Percentiles rank a stretch among this genome's conserved stretches.
Evolutionary conservation across 2,113 vertebrate species (phyloP).

Genomic region (Ceuthmochares aereus): DNA sequence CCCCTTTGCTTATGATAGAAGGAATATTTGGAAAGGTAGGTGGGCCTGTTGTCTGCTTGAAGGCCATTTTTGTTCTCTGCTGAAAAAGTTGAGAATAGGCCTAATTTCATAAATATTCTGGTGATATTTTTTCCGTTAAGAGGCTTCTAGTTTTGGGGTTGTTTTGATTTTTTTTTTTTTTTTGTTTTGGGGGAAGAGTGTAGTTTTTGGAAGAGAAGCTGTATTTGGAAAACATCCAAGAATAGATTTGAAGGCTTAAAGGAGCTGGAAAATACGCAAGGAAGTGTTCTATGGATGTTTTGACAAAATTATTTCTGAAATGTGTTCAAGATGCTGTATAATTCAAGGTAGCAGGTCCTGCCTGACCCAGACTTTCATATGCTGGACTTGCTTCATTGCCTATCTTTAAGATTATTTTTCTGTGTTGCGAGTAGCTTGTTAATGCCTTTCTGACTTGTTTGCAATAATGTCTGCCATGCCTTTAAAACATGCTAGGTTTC

Average conservation of each 20-base stretch:
- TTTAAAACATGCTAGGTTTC: background rate
- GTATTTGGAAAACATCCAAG: background rate
- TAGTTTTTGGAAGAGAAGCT: background rate
- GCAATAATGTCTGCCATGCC: background rate
- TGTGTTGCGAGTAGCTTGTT: background rate
- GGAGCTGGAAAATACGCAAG: background rate
- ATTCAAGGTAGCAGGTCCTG: background rate
- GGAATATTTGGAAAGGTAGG: background rate
- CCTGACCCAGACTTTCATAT: background rate
- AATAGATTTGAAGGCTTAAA: background rate
- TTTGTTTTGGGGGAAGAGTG: background rate
- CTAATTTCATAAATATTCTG: background rate
- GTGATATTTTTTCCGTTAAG: background rate
- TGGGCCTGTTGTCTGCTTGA: background rate
- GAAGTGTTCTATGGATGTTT: background rate
- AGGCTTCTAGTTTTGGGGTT: too few relatives aligned
- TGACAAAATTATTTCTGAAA: slow-evolving; percentile 25
- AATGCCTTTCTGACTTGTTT: background rate
- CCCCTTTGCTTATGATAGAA: background rate
- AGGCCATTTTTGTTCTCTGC: background rate
- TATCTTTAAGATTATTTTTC: background rate
- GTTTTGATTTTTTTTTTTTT: too few relatives aligned
- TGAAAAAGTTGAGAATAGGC: background rate
- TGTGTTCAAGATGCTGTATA: background rate
- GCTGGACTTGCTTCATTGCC: background rate